Evolutionary conservation across 2,888 invertebrate genomes (phyloP).

Genomic region (Hydroisotoma schaefferi): DNA sequence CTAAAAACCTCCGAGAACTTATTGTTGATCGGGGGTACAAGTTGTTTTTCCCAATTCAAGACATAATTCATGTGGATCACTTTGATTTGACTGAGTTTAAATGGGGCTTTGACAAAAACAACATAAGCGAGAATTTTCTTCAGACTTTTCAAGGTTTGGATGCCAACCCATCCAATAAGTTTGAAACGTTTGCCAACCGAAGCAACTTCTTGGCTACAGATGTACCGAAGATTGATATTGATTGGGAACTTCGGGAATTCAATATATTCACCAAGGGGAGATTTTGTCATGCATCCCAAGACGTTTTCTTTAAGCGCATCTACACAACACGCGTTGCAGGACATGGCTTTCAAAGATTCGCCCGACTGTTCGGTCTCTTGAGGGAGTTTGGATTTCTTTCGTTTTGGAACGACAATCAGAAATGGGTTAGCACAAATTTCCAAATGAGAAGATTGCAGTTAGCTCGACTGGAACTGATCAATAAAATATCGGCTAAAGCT

Average conservation of each 20-base stretch:
- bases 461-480: too few species aligned
- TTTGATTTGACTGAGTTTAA: background rate
- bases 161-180: background rate
- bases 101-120: background rate
- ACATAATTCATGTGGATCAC: background rate
- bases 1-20: background rate
- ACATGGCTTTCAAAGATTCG: background rate
- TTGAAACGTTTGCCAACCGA: background rate
- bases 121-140: background rate
- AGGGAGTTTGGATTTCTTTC: background rate
- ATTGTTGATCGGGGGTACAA: background rate
- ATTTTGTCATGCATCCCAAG: background rate
- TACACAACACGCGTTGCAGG: background rate
- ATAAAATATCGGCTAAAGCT: too few species aligned
- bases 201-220: background rate
- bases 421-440: too few species aligned
- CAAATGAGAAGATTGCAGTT: too few species aligned
- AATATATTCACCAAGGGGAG: background rate
- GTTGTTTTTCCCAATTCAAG: background rate
- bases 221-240: background rate
- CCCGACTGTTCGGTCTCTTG: background rate
- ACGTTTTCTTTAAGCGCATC: background rate
- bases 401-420: background rate
- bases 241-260: background rate
- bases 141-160: background rate